Evolutionary conservation across 2,113 vertebrate species (phyloP).

Genomic region (Syngnathus floridae): DNA sequence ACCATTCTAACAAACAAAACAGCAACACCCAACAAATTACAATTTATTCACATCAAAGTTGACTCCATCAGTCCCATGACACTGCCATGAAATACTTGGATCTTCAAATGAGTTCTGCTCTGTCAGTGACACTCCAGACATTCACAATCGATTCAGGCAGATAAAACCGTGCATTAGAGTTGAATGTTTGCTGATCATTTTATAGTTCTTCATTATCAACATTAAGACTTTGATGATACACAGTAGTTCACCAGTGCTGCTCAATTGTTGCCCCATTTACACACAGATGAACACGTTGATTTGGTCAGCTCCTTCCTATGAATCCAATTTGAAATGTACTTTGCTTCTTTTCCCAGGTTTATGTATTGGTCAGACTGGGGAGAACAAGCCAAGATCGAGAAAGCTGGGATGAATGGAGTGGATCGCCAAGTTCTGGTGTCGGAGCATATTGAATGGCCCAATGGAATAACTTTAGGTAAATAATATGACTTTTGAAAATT

Average conservation of each 20-base stretch:
- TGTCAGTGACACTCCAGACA: background rate
- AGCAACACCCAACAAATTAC: background rate
- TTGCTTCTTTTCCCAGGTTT: constrained; percentile 71
- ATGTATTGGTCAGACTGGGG: constrained; percentile 99
- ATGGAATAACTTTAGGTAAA: constrained; percentile 93
- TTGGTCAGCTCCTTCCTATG: background rate
- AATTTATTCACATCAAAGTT: constrained; percentile 2
- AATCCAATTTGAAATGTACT: background rate
- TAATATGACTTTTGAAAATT: background rate
- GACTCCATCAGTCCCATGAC: background rate
- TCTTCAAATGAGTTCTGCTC: constrained; percentile 28
- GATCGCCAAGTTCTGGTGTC: constrained; percentile 85
- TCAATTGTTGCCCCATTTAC: too few species aligned
- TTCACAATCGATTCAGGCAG: background rate
- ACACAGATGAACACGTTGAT: background rate
- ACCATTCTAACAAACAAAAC: background rate
- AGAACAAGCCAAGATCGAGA: constrained; percentile 89
- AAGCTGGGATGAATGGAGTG: constrained; percentile 88
- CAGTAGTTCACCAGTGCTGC: too few species aligned
- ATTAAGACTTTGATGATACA: background rate
- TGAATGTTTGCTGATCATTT: background rate
- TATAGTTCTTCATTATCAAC: background rate
- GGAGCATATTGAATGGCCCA: constrained; percentile 95
- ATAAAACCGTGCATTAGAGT: background rate
- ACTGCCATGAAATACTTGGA: constrained; percentile 51